Conservation (phyloP, 2,888 invertebrate species). For the Selenia dentaria region DNA sequence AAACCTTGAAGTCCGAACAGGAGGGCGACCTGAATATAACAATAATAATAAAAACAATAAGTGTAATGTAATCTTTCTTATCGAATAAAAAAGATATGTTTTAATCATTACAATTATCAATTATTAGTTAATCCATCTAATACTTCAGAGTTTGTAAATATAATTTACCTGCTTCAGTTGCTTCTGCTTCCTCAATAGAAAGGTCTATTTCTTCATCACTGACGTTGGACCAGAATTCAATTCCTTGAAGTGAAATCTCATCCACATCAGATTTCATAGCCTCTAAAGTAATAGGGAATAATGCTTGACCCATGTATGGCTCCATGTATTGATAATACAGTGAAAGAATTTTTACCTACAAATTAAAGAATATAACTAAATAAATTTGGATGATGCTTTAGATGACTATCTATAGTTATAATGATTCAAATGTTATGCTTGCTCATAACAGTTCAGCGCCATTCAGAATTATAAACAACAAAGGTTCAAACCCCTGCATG, state of each 20-base stretch:
- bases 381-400: too few relatives aligned
- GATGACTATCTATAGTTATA: too few relatives aligned
- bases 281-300: slow-evolving; percentile 98
- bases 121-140: too few relatives aligned
- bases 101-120: too few relatives aligned
- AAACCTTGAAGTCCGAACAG: slow-evolving; percentile 95
- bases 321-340: slow-evolving; percentile 99
- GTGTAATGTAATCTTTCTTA: too few relatives aligned
- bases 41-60: slow-evolving; percentile 1
- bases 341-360: slow-evolving; percentile 94
- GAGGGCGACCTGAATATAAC: slow-evolving; percentile 89
- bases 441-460: too few relatives aligned
- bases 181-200: slow-evolving; percentile 97
- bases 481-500: too few relatives aligned
- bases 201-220: slow-evolving; percentile 99
- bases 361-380: slow-evolving; percentile 12
- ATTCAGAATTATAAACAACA: too few relatives aligned
- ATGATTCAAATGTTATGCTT: too few relatives aligned
- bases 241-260: slow-evolving; percentile 98
- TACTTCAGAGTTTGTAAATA: too few relatives aligned
- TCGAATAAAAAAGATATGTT: too few relatives aligned
- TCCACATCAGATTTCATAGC: slow-evolving; percentile 99
- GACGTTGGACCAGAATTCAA: slow-evolving; percentile 99
- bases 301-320: slow-evolving; percentile 98
- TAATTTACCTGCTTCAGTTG: slow-evolving; percentile 89